Conservation (phyloP, 2,797 vertebrate species). For the Manis javanica region DNA sequence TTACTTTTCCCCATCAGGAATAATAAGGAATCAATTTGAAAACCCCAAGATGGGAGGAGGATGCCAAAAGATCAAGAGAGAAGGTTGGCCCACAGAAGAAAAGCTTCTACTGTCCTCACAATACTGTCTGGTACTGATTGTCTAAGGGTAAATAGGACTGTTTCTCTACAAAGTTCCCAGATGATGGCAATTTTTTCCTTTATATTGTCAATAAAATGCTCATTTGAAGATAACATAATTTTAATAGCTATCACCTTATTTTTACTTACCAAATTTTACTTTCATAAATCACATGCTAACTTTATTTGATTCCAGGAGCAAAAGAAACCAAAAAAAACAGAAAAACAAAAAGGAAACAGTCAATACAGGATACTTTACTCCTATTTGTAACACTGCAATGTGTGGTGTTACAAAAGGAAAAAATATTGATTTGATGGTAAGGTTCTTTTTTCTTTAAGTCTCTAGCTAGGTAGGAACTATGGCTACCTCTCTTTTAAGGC, state of each 20-base stretch:
- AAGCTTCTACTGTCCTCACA: not conserved
- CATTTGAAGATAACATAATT: not conserved
- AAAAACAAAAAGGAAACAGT: conserved; percentile 51
- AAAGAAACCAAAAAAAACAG: not conserved
- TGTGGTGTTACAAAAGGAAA: conserved; percentile 60
- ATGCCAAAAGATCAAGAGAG: not conserved
- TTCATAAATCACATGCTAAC: not conserved
- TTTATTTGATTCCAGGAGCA: conserved; percentile 38
- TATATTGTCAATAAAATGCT: not conserved
- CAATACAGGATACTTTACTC: conserved; percentile 69
- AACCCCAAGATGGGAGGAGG: not conserved
- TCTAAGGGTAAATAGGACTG: not conserved
- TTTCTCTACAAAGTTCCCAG: not conserved
- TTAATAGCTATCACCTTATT: not conserved
- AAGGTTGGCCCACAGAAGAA: not conserved
- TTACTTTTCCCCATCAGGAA: not conserved
- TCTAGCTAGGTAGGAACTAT: conserved; percentile 53
- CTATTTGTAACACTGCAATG: conserved; percentile 58
- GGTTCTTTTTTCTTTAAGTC: not conserved
- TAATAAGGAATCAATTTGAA: not conserved
- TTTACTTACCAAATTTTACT: conserved; percentile 25
- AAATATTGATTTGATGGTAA: conserved; percentile 65
- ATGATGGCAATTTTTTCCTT: not conserved
- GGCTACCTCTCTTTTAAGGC: conserved; percentile 25
- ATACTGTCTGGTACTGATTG: not conserved